Evolutionary conservation across 2,797 vertebrate species (phyloP), one percentile per base, ranked within the genome.

Genomic region (Eidolon dupreanum): DNA sequence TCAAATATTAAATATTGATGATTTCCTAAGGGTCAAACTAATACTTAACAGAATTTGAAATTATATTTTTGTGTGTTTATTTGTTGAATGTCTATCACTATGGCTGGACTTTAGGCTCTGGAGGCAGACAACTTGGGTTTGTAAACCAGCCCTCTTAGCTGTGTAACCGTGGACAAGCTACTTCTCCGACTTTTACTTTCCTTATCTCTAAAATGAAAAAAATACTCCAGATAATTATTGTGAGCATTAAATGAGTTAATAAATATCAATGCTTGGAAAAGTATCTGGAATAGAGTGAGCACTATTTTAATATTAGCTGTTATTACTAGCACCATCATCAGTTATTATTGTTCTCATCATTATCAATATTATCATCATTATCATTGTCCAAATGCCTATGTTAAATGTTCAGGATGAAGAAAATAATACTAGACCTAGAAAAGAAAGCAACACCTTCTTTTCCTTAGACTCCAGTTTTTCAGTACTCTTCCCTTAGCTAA

Each of bases 151-250:
- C 91, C 33, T 86, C 6, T 4, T 33, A 46, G 46, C 31, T 70
- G 3, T 22, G 6, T n/a, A 53, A 81, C 11, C 10, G 3, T 53
- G 24, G 51, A 28, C 51, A 41, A 75, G 11, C 28, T 20, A 78
- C 33, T 6, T 86, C 13, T 59, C n/a, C 66, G 31, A 65, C 15
- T 49, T 86, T 71, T 22, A 85, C 13, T 86, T 90, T 90, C 57
- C 46, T 90, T 73, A 41, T 53, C 38, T 93, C 63, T 86, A 87
- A 92, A 87, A 77, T 86, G 33, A 15, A 93, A 78, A 78, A 41
- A 51, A 36, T 38, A 36, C 12, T 83, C 28, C 36, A 81, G 41
- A 70, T 68, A 88, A 41, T 71, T 63, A 79, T 19, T 90, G 15
- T 57, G 53, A 89, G 36, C 61, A 61, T 55, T 71, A 84, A 51